Conservation (phyloP, 2,888 invertebrate species). For the Apantesis nais region DNA sequence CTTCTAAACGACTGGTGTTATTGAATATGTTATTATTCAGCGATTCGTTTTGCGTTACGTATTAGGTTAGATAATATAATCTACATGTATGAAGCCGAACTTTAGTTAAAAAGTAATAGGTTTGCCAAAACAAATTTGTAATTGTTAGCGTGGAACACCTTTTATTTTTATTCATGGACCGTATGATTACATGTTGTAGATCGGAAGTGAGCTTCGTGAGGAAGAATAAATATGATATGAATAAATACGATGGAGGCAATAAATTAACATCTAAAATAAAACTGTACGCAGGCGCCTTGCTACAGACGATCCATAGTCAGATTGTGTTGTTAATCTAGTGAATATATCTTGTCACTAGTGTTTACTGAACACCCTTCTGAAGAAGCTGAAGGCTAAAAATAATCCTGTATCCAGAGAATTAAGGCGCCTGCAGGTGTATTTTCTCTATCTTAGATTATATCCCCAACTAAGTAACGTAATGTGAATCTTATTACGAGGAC, state of each 20-base stretch:
- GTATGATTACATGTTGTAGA: slow-evolving; percentile 40
- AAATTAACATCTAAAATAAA: slow-evolving; percentile 55
- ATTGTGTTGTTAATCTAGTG: slow-evolving; percentile 55
- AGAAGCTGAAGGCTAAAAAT: slow-evolving; percentile 68
- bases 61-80: slow-evolving; percentile 19
- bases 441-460: slow-evolving; percentile 56
- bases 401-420: slow-evolving; percentile 64
- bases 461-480: slow-evolving; percentile 34
- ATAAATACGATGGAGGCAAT: slow-evolving; percentile 33
- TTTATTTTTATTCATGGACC: slow-evolving; percentile 23
- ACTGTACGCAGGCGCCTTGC: slow-evolving; percentile 29
- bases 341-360: slow-evolving; percentile 57
- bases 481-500: slow-evolving; percentile 41
- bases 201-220: slow-evolving; percentile 26
- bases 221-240: slow-evolving; percentile 26
- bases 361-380: slow-evolving; percentile 58
- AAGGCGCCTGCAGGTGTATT: slow-evolving; percentile 67
- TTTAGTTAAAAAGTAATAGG: slow-evolving; percentile 19
- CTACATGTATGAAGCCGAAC: slow-evolving; percentile 18
- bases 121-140: slow-evolving; percentile 43
- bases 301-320: slow-evolving; percentile 49
- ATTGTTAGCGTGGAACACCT: slow-evolving; percentile 33
- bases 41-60: slow-evolving; percentile 26
- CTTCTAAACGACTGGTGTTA: slow-evolving; percentile 16
- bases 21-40: slow-evolving; percentile 15